These are phyloP conservation scores for Phycodurus eques DNA, from an alignment of 2,113 vertebrate genomes.

Conservation along the genomic window DNA sequence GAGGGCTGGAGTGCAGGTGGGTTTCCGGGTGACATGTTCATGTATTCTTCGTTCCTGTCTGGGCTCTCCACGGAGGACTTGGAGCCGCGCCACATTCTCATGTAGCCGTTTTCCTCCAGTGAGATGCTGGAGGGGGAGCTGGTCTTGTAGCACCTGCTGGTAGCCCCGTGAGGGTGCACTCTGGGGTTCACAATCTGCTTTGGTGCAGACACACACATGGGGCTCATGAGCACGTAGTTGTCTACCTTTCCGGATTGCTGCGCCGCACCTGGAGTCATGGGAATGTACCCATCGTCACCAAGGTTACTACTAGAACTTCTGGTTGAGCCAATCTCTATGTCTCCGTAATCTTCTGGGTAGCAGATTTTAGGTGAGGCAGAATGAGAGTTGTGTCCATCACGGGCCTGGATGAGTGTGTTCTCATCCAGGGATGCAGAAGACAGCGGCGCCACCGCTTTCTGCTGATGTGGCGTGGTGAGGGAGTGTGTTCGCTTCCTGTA, in stretches of 20 bases:
- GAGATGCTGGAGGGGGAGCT: conserved; percentile 80
- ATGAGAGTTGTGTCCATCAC: conserved; percentile 74
- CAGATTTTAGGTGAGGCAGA: conserved; percentile 81
- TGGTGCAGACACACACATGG: conserved; percentile 87
- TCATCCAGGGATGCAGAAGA: conserved; percentile 91
- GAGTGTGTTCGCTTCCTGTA: conserved; percentile 89
- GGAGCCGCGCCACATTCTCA: conserved; percentile 89
- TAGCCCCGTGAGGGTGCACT: conserved; percentile 59
- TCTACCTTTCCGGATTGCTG: conserved; percentile 59
- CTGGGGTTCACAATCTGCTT: conserved; percentile 87
- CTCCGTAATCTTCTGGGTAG: conserved; percentile 90
- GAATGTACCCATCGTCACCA: conserved; percentile 86
- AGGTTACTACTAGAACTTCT: conserved; percentile 78
- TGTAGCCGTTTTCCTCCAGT: conserved; percentile 86
- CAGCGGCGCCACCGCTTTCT: conserved; percentile 75
- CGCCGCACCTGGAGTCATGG: conserved; percentile 85
- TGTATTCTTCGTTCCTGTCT: conserved; percentile 82
- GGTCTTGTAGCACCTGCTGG: conserved; percentile 65
- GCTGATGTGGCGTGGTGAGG: conserved; percentile 83
- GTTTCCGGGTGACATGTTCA: conserved; percentile 89
- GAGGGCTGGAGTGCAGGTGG: conserved; percentile 64
- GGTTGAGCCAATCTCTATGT: conserved; percentile 84
- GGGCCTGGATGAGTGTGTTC: conserved; percentile 84
- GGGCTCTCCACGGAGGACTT: conserved; percentile 77
- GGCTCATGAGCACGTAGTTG: conserved; percentile 88